Percentiles rank a stretch among this genome's conserved stretches.
Conservation (phyloP, 2,797 vertebrate species). For the Macroramphosus scolopax region DNA sequence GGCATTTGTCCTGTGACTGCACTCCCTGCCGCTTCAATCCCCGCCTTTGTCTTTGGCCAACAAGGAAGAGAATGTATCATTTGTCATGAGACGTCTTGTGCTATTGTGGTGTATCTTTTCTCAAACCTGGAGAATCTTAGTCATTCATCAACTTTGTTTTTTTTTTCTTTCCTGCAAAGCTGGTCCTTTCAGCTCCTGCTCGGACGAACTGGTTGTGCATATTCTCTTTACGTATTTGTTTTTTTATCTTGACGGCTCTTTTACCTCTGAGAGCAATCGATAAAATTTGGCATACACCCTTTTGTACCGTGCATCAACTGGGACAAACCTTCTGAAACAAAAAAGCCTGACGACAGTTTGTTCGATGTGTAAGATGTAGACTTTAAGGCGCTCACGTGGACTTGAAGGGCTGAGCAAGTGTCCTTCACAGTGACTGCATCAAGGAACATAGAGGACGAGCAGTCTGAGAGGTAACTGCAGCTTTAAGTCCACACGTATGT, state of each 20-base stretch:
- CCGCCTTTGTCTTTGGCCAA: conserved; percentile 67
- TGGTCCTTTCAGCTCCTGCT: conserved; percentile 46
- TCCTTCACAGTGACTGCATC: conserved; percentile 50
- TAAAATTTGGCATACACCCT: conserved; percentile 61
- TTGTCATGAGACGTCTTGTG: conserved; percentile 69
- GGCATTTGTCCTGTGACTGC: conserved; percentile 59
- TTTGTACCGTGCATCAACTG: conserved; percentile 40
- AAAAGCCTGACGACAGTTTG: too few species aligned
- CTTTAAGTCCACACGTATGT: too few species aligned
- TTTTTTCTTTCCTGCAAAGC: too few species aligned
- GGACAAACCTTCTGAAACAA: conserved; percentile 51
- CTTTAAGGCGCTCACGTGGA: too few species aligned
- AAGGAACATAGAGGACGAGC: conserved; percentile 51
- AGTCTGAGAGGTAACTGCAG: conserved; percentile 23
- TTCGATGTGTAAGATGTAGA: too few species aligned
- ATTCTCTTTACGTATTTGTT: conserved; percentile 20
- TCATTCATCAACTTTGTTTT: conserved; percentile 62
- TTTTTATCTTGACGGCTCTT: too few species aligned
- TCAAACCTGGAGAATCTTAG: conserved; percentile 68
- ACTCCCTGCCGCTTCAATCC: conserved; percentile 59
- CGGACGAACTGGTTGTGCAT: conserved; percentile 24
- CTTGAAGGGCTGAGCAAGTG: too few species aligned
- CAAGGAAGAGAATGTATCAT: conserved; percentile 65
- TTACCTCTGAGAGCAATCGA: conserved; percentile 55
- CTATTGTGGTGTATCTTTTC: conserved; percentile 65